Evolutionary conservation across 1,140 invertebrate genomes (phyloP).

Genomic region (Drosophila parvula): DNA sequence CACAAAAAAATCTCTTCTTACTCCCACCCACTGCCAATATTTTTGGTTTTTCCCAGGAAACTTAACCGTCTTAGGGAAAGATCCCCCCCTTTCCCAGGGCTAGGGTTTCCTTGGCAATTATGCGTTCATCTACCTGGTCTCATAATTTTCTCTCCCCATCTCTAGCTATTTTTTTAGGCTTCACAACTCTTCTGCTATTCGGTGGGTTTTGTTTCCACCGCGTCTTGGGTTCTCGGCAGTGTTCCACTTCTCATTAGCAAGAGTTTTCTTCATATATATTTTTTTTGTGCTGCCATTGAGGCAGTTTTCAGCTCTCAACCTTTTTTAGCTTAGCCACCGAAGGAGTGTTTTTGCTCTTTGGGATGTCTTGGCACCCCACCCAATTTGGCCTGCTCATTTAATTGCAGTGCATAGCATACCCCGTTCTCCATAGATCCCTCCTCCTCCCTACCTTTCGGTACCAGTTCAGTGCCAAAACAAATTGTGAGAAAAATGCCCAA

Average conservation of each 20-base stretch:
- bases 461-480: conserved; percentile 71
- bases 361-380: conserved; percentile 40
- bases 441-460: conserved; percentile 19
- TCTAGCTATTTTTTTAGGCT: conserved; percentile 42
- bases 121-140: conserved; percentile 55
- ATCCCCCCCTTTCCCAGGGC: conserved; percentile 1
- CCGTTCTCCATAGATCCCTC: conserved; percentile 26
- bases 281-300: conserved; percentile 30
- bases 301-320: conserved; percentile 3
- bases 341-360: conserved; percentile 29
- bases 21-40: neutral
- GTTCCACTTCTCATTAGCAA: conserved; percentile 73
- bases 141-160: conserved; percentile 45
- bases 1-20: neutral
- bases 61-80: neutral
- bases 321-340: conserved; percentile 35
- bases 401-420: conserved; percentile 68
- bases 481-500: conserved; percentile 76
- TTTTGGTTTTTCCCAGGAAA: conserved; percentile 30
- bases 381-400: conserved; percentile 61
- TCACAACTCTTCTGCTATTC: conserved; percentile 40
- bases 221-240: conserved; percentile 23
- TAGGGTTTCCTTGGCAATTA: conserved; percentile 31
- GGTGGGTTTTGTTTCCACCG: conserved; percentile 19
- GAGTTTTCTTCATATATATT: conserved; percentile 7